phyloP scores from a whole-genome alignment of 2,113 vertebrate genomes.

The Murina feae region DNA sequence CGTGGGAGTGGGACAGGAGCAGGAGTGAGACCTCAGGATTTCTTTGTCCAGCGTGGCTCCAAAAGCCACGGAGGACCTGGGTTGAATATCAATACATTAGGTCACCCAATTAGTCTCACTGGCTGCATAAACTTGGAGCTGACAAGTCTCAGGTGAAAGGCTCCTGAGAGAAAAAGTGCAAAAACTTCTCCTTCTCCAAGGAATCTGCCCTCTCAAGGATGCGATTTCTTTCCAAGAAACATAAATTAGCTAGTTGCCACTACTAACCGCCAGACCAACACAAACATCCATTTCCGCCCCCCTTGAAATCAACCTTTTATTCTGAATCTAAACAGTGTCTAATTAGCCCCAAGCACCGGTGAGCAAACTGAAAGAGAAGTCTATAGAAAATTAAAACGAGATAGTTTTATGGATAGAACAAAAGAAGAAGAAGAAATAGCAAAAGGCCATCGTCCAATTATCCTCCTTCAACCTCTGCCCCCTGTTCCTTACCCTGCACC shows the following conservation, averaged over 20 bases:
- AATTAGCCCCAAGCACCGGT: conserved; percentile 22
- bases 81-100: neutral
- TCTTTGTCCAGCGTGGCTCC: neutral
- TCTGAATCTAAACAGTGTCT: conserved; percentile 34
- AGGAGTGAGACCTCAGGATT: neutral
- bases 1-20: neutral
- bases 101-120: conserved; percentile 10
- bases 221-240: conserved; percentile 55
- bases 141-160: neutral
- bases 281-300: conserved; percentile 44
- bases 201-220: conserved; percentile 45
- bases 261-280: conserved; percentile 52
- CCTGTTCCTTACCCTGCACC: neutral
- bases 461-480: neutral
- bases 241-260: conserved; percentile 64
- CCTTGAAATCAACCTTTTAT: conserved; percentile 3
- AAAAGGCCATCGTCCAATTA: conserved; percentile 23
- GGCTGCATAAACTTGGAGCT: neutral
- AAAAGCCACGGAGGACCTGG: neutral
- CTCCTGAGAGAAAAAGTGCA: neutral
- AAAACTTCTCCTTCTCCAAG: neutral
- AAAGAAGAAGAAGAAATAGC: neutral
- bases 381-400: conserved; percentile 33
- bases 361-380: neutral
- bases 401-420: neutral